Evolutionary conservation across 1,140 invertebrate genomes (phyloP).

Genomic region (Leptinotarsa texana): DNA sequence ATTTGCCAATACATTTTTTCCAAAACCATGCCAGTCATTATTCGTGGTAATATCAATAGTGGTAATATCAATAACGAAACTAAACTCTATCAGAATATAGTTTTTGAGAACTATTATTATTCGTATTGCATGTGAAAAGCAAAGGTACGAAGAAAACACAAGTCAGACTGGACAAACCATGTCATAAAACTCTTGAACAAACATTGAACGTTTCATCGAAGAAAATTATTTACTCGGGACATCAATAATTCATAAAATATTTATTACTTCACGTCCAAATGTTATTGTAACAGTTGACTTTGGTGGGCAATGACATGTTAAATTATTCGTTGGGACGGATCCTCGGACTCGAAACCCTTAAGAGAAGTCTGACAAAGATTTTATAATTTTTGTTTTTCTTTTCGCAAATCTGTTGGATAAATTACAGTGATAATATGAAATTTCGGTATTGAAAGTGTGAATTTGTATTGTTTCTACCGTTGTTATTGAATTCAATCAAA

Average conservation of each 20-base stretch:
- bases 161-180: constrained; percentile 7
- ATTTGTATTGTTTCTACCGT: no score
- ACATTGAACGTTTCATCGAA: background rate
- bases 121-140: background rate
- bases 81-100: no score
- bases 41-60: no score
- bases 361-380: no score
- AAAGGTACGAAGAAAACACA: background rate
- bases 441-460: no score
- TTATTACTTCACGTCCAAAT: constrained; percentile 1
- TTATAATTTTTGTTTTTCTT: no score
- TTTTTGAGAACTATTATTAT: background rate
- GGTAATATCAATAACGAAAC: no score
- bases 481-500: no score
- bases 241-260: constrained; percentile 3
- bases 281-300: constrained; percentile 8
- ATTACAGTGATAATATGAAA: no score
- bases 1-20: no score
- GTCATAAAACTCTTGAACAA: background rate
- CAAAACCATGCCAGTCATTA: no score
- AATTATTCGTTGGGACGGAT: background rate
- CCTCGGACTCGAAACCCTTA: background rate
- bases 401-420: no score
- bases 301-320: background rate
- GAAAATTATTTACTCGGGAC: background rate